phyloP scores from a whole-genome alignment of 2,797 vertebrate genomes.

The Pristis pectinata region DNA sequence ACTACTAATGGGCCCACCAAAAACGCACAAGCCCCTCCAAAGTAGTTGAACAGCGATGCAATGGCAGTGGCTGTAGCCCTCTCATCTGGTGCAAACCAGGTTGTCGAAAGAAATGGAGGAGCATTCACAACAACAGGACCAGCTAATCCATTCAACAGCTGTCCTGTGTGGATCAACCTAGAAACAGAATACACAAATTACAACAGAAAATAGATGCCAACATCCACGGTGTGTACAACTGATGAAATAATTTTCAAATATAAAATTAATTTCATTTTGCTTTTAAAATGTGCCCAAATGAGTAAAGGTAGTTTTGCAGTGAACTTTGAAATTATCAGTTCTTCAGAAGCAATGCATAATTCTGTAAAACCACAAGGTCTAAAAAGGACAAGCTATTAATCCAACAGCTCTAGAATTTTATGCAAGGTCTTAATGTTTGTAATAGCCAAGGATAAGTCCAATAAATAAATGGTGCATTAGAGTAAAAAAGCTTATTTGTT shows the following conservation, averaged over 20 bases:
- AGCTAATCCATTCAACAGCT: constrained; percentile 88
- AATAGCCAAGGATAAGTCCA: not conserved
- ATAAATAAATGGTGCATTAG: not conserved
- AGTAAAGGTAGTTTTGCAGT: not conserved
- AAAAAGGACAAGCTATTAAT: not conserved
- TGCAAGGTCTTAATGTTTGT: not conserved
- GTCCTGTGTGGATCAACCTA: constrained; percentile 90
- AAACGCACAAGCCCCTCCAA: constrained; percentile 77
- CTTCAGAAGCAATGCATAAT: not conserved
- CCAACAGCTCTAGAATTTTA: not conserved
- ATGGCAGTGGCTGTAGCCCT: constrained; percentile 92
- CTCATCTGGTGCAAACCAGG: constrained; percentile 92
- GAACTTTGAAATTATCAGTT: not conserved
- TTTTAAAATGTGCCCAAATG: not conserved
- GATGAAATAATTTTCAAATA: not conserved
- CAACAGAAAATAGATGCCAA: constrained; percentile 33
- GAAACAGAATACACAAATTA: constrained; percentile 37
- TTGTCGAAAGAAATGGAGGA: constrained; percentile 86
- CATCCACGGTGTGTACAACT: constrained; percentile 39
- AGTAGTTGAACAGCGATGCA: constrained; percentile 77
- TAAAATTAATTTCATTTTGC: not conserved
- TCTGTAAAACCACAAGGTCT: not conserved
- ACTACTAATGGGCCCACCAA: constrained; percentile 83
- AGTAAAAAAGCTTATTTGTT: not conserved
- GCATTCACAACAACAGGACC: constrained; percentile 90